These are phyloP conservation scores for Nowickia ferox DNA, from an alignment of 2,888 invertebrate genomes.

Conservation along the genomic window DNA sequence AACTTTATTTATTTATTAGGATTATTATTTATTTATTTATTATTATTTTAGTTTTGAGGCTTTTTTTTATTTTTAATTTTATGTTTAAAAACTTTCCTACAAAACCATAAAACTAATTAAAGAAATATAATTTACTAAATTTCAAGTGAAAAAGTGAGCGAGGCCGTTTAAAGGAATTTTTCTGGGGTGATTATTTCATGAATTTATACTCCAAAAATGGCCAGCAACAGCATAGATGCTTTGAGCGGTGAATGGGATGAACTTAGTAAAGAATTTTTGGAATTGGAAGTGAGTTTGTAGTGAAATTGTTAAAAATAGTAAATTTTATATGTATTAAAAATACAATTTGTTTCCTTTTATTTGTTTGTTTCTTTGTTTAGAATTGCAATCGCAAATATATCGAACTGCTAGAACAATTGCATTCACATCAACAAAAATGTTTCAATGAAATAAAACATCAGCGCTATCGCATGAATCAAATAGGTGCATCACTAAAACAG, in stretches of 20 bases:
- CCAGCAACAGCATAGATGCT: conserved; percentile 84
- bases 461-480: conserved; percentile 93
- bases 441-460: conserved; percentile 95
- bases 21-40: too few species aligned
- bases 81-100: neutral
- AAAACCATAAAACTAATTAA: neutral
- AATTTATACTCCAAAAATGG: conserved; percentile 47
- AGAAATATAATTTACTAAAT: neutral
- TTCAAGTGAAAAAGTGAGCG: neutral
- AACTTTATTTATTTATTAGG: too few species aligned
- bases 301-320: conserved; percentile 32
- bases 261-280: conserved; percentile 89
- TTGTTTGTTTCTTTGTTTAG: conserved; percentile 60
- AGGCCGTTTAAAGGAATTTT: conserved; percentile 23
- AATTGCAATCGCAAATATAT: conserved; percentile 91
- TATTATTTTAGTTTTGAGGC: neutral
- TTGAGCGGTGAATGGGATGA: conserved; percentile 90
- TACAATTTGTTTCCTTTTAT: neutral
- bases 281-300: conserved; percentile 88
- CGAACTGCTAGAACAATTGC: conserved; percentile 92
- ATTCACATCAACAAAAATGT: conserved; percentile 93
- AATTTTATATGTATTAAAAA: neutral
- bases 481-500: conserved; percentile 91
- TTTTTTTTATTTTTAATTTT: too few species aligned
- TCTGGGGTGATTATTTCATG: neutral